Evolutionary conservation across 2,113 vertebrate genomes (phyloP).

Genomic region (Nicator chloris): DNA sequence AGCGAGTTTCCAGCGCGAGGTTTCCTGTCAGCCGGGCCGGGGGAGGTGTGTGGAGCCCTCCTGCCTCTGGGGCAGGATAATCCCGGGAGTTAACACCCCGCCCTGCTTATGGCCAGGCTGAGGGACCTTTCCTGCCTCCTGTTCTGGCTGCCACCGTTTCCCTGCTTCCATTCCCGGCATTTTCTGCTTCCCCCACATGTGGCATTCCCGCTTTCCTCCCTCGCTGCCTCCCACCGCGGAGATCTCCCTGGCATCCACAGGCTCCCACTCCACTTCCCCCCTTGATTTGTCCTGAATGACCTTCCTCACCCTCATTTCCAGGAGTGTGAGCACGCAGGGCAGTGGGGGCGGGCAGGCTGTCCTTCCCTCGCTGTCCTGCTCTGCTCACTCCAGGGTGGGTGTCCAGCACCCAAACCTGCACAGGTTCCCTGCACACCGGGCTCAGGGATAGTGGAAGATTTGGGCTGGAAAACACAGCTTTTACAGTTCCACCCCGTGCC

Average conservation of each 20-base stretch:
- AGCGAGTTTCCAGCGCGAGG: background rate
- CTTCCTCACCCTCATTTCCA: conserved; percentile 66
- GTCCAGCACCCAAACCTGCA: background rate
- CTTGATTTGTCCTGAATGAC: conserved; percentile 66
- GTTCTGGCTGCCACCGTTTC: conserved; percentile 8
- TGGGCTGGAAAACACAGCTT: background rate
- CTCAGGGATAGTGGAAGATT: background rate
- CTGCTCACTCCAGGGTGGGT: background rate
- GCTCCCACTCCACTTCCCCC: conserved; percentile 49
- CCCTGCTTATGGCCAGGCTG: background rate
- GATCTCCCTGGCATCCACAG: conserved; percentile 40
- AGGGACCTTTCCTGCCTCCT: conserved; percentile 55
- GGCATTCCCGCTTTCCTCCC: background rate
- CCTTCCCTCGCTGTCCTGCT: background rate
- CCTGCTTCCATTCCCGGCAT: background rate
- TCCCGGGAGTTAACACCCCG: background rate
- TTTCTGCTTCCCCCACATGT: background rate
- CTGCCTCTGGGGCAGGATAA: background rate
- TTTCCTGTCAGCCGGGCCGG: background rate
- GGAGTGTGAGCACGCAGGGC: conserved; percentile 13
- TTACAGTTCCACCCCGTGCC: background rate
- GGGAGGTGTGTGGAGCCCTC: background rate
- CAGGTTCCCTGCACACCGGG: background rate
- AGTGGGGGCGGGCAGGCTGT: fast-evolving
- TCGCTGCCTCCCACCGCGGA: background rate